These are phyloP conservation scores for Ceyx melanurus DNA, from an alignment of 2,113 vertebrate species.

Conservation along the genomic window DNA sequence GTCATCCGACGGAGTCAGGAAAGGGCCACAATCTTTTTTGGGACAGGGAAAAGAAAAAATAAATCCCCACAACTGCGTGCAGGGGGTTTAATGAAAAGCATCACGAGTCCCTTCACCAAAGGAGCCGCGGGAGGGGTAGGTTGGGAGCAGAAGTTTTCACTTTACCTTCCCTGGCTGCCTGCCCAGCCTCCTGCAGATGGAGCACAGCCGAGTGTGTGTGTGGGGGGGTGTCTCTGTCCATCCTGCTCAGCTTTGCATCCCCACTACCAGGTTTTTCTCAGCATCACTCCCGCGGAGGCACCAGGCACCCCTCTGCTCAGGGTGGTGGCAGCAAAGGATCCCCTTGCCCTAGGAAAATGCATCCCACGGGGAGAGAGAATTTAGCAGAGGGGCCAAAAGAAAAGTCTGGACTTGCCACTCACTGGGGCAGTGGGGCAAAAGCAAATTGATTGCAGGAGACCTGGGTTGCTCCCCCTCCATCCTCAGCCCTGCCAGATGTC, in stretches of 20 bases:
- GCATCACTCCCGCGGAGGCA: fast-evolving
- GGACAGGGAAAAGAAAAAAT: neutral
- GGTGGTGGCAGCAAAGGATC: neutral
- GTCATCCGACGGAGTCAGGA: neutral
- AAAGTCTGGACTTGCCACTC: neutral
- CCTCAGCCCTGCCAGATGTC: neutral
- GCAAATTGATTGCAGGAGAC: neutral
- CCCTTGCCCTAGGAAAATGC: fast-evolving
- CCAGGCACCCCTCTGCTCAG: fast-evolving
- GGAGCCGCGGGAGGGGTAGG: neutral
- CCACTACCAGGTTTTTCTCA: fast-evolving
- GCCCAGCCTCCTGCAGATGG: neutral
- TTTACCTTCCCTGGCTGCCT: conserved; percentile 47
- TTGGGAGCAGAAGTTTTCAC: conserved; percentile 40
- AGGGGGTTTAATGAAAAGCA: neutral
- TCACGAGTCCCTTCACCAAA: neutral
- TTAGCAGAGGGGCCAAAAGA: neutral
- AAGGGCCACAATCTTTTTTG: neutral
- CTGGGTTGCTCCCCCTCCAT: neutral
- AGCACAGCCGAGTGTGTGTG: conserved; percentile 6
- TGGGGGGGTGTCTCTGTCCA: neutral
- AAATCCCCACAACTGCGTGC: fast-evolving
- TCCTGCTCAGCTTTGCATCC: neutral
- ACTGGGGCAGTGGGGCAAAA: neutral
- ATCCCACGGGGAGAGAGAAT: fast-evolving